Percentiles rank a stretch among this genome's conserved stretches.
Evolutionary conservation across 1,140 invertebrate species (phyloP).

Genomic region (Drosophila nasuta): DNA sequence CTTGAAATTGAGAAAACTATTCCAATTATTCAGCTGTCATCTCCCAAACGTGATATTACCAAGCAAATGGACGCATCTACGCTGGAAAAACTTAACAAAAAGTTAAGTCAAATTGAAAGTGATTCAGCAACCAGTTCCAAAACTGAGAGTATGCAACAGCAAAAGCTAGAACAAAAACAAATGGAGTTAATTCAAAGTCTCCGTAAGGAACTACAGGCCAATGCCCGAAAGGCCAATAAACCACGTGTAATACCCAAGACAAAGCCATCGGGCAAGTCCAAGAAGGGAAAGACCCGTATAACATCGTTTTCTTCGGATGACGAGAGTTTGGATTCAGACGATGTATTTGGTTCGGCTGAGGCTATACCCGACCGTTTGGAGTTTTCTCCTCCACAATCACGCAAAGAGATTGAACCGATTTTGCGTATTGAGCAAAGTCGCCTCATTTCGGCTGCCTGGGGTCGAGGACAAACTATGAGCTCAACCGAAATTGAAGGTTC

Average conservation of each 20-base stretch:
- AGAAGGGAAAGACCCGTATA: slow-evolving; percentile 88
- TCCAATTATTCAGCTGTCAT: slow-evolving; percentile 87
- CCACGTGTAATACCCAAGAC: slow-evolving; percentile 81
- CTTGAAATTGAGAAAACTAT: slow-evolving; percentile 88
- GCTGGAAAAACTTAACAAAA: slow-evolving; percentile 89
- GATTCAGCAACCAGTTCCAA: slow-evolving; percentile 89
- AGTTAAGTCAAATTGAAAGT: slow-evolving; percentile 90
- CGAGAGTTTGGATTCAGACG: slow-evolving; percentile 89
- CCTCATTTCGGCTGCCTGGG: slow-evolving; percentile 88
- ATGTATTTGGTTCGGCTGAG: slow-evolving; percentile 90
- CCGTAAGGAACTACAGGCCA: slow-evolving; percentile 79
- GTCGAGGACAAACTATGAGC: slow-evolving; percentile 90
- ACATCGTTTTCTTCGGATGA: slow-evolving; percentile 90
- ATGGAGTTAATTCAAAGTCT: slow-evolving; percentile 84
- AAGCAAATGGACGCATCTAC: slow-evolving; percentile 88
- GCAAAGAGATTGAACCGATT: slow-evolving; percentile 90
- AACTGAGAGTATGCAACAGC: slow-evolving; percentile 88
- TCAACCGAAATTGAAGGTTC: slow-evolving; percentile 90
- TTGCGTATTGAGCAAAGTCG: slow-evolving; percentile 89
- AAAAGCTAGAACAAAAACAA: slow-evolving; percentile 86
- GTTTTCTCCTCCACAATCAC: slow-evolving; percentile 89
- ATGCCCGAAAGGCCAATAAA: slow-evolving; percentile 75
- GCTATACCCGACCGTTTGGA: slow-evolving; percentile 88
- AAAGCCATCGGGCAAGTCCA: slow-evolving; percentile 75
- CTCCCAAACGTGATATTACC: slow-evolving; percentile 89